These are phyloP conservation scores for Anoplolepis gracilipes DNA, from an alignment of 1,140 invertebrate species.

Conservation along the genomic window DNA sequence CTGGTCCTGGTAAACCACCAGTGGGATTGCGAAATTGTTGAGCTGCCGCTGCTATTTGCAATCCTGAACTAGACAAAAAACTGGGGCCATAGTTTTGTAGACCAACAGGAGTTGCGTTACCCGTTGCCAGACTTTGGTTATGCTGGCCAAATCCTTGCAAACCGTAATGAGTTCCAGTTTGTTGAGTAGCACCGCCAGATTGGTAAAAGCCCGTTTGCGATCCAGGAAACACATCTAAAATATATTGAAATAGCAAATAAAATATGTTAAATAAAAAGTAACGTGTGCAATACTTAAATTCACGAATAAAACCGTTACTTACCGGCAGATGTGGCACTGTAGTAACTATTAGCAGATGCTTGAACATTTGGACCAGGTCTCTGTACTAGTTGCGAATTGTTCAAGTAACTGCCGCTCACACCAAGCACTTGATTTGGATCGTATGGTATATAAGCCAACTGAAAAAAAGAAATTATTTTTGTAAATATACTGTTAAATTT, in stretches of 20 bases:
- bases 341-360: conserved; percentile 87
- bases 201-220: conserved; percentile 86
- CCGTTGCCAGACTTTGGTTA: conserved; percentile 84
- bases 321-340: conserved; percentile 86
- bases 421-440: conserved; percentile 86
- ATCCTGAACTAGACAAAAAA: conserved; percentile 86
- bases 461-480: conserved; percentile 65
- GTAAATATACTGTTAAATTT: neutral
- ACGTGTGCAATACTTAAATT: neutral
- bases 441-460: conserved; percentile 86
- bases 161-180: conserved; percentile 85
- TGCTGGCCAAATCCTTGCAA: conserved; percentile 85
- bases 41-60: conserved; percentile 85
- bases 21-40: conserved; percentile 86
- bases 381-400: conserved; percentile 88
- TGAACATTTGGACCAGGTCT: conserved; percentile 86
- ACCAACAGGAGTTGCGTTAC: conserved; percentile 85
- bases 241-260: neutral
- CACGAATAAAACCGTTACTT: conserved; percentile 61
- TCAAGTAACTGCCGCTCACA: conserved; percentile 86
- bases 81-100: conserved; percentile 88
- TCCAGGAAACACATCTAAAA: conserved; percentile 83
- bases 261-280: neutral
- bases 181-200: conserved; percentile 85
- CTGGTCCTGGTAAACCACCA: conserved; percentile 84